Percentiles rank a stretch among this genome's conserved stretches.
phyloP scores from a whole-genome alignment of 2,797 vertebrate genomes.

The Kryptopterus vitreolus region DNA sequence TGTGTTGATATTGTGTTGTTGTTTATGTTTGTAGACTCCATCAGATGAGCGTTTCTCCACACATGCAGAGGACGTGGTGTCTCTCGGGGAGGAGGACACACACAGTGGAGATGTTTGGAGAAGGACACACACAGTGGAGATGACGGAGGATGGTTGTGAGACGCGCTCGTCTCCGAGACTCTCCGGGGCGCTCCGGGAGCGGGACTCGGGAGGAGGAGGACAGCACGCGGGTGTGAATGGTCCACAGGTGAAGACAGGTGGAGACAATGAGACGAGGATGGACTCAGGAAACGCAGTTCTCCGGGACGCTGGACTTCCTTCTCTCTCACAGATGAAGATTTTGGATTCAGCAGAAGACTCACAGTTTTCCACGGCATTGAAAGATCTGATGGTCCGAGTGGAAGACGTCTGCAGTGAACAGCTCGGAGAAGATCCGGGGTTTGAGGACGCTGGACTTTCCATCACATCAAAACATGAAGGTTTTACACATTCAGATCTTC shows the following conservation, averaged over 20 bases:
- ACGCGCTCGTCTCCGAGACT: conserved; percentile 58
- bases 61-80: conserved; percentile 66
- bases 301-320: conserved; percentile 49
- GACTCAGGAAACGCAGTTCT: conserved; percentile 7
- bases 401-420: conserved; percentile 7
- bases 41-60: conserved; percentile 63
- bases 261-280: conserved; percentile 18
- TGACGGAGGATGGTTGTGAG: conserved; percentile 74
- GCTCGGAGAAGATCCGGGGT: conserved; percentile 5
- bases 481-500: neutral
- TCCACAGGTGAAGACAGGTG: conserved; percentile 19
- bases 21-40: conserved; percentile 62
- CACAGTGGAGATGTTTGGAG: conserved; percentile 59
- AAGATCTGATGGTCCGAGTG: neutral
- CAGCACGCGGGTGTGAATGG: neutral
- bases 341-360: neutral
- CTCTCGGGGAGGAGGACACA: conserved; percentile 53
- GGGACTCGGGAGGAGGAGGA: neutral
- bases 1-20: too few relatives aligned
- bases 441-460: conserved; percentile 49
- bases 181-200: neutral
- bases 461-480: neutral
- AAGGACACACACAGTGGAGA: conserved; percentile 54
- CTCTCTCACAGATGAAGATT: neutral
- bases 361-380: neutral